Base-by-base conservation (phyloP, 2,797 vertebrate genomes). In the Pseudotriccus pelzelni region DNA sequence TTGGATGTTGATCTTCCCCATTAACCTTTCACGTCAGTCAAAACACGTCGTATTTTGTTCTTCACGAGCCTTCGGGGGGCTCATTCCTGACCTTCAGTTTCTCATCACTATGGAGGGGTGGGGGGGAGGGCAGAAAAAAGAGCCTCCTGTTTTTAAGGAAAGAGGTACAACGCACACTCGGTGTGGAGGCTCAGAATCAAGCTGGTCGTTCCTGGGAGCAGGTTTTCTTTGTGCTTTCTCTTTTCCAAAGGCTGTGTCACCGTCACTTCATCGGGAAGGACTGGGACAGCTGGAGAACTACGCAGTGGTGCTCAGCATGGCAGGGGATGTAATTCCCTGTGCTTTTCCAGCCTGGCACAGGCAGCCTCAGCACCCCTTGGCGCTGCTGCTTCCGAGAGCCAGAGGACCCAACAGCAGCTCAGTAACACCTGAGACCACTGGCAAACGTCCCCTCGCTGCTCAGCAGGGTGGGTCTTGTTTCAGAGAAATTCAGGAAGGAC, bases 21-120 rank as follows among this genome's bases (percentile, higher is more conserved):
- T 58, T 67, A 89, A 93, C 90, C 88, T 92, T 64, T 93, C 93
- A 34, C 5, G 0, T 78, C 77, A 76, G 17, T 32, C 72, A 76
- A 75, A 87, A 84, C 75, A 89, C 56, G 1, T 62, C 24, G 1
- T 84, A 58, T 86, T 94, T 90, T 76, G 70, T 49, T 68, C 87
- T 66, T 87, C 87, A 34, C 3, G 53, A 83, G 92, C 82, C 91
- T 83, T 93, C 15, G 52, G 84, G 84, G 89, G 86, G 21, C 74
- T 96, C 83, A 44, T 94, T 96, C 93, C 93, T 87, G 55, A 90
- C 94, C 94, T 95, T 70, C 62, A 30, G 78, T 56, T 97, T 94
- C 90, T 90, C 95, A 91, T 93, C 94, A 46, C 60, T n/a, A 20
- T 10, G 14, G n/a, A 44, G 5, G 10, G 2, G 11, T 4, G 28